Evolutionary conservation across 2,888 invertebrate species (phyloP).

Genomic region (Odontomyia ornata): DNA sequence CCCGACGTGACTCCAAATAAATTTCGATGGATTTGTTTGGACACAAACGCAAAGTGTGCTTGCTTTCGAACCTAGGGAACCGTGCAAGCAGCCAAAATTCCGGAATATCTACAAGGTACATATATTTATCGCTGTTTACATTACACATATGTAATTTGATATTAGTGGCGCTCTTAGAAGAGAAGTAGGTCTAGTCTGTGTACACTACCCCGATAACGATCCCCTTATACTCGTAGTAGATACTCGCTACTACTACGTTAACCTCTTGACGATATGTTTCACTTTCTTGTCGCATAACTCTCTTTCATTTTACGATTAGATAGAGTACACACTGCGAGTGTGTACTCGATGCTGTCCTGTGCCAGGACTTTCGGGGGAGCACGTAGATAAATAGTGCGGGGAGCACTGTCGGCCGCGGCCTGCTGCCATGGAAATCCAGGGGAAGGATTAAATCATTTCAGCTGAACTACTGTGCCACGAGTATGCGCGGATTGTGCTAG

Average conservation of each 20-base stretch:
- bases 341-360: background rate
- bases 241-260: conserved; percentile 36
- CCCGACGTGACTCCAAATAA: conserved; percentile 39
- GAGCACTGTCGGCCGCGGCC: background rate
- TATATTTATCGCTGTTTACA: background rate
- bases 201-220: conserved; percentile 27
- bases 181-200: conserved; percentile 40
- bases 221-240: conserved; percentile 12
- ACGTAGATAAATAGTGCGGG: background rate
- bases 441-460: conserved; percentile 18
- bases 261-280: conserved; percentile 41
- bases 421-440: conserved; percentile 31
- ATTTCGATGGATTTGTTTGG: conserved; percentile 40
- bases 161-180: conserved; percentile 37
- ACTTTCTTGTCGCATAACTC: conserved; percentile 41
- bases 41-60: conserved; percentile 19
- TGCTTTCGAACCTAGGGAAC: background rate
- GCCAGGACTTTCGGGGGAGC: background rate
- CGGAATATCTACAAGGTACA: conserved; percentile 18
- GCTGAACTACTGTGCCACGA: background rate
- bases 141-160: conserved; percentile 25
- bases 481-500: conserved; percentile 9
- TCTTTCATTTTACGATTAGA: conserved; percentile 38
- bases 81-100: background rate
- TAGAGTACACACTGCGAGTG: conserved; percentile 26